Percentiles rank a stretch among this genome's conserved stretches.
Conservation (phyloP, 2,888 invertebrate species). For the Drosophila sordidula region DNA sequence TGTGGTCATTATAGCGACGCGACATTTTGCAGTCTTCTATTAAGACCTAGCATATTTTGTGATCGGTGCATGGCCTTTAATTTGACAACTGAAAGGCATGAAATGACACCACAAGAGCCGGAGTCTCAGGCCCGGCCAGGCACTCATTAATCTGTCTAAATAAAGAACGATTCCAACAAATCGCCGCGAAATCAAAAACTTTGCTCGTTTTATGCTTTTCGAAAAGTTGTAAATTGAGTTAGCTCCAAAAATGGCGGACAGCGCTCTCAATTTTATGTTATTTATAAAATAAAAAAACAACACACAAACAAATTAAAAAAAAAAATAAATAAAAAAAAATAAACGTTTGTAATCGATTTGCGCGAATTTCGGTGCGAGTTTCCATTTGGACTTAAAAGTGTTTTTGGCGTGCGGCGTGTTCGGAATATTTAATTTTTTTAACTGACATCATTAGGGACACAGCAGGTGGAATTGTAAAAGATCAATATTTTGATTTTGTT, state of each 20-base stretch:
- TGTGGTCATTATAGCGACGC: conserved; percentile 56
- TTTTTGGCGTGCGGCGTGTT: conserved; percentile 60
- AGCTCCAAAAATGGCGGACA: conserved; percentile 67
- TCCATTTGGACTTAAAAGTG: conserved; percentile 51
- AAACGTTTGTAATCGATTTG: conserved; percentile 53
- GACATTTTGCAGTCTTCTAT: conserved; percentile 46
- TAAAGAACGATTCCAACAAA: conserved; percentile 58
- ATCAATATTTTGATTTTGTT: conserved; percentile 39
- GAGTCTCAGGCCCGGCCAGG: conserved; percentile 1
- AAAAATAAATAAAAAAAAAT: conserved; percentile 2
- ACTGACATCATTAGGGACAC: conserved; percentile 75
- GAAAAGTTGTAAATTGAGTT: conserved; percentile 78
- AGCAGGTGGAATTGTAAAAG: conserved; percentile 68
- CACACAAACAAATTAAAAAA: background rate
- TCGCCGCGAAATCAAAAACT: conserved; percentile 18
- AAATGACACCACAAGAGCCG: conserved; percentile 62
- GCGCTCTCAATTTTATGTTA: conserved; percentile 67
- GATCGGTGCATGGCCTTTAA: conserved; percentile 58
- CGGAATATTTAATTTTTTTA: conserved; percentile 67
- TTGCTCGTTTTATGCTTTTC: conserved; percentile 42
- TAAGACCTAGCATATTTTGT: conserved; percentile 23
- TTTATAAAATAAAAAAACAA: conserved; percentile 23
- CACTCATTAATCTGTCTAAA: conserved; percentile 78
- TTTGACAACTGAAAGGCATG: conserved; percentile 77
- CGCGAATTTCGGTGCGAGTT: conserved; percentile 46